A percentile compares a stretch with the other conserved stretches of the same genome.
phyloP scores from a whole-genome alignment of 1,140 invertebrate genomes.

The Nautilus pompilius region DNA sequence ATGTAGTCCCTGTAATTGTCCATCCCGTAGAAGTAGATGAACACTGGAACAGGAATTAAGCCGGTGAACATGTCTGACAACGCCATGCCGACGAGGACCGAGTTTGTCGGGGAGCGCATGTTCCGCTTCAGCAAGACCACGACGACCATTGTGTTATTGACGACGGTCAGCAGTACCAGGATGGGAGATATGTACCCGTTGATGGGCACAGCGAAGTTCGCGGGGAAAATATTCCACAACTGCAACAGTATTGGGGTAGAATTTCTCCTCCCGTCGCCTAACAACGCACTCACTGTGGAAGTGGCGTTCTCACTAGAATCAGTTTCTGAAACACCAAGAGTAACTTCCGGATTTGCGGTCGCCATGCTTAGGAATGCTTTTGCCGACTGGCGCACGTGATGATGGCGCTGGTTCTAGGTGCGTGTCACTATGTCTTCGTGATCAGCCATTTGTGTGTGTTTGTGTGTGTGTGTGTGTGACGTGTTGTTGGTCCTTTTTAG shows the following conservation, averaged over 20 bases:
- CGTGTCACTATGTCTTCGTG: too few species aligned
- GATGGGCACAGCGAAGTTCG: conserved; percentile 35
- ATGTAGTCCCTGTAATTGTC: conserved; percentile 69
- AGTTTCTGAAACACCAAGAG: too few species aligned
- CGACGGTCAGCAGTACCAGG: conserved; percentile 80
- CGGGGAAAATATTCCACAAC: conserved; percentile 9
- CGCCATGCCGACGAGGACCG: conserved; percentile 77
- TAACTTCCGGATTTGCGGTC: too few species aligned
- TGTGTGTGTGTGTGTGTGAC: too few species aligned
- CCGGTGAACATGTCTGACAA: conserved; percentile 90
- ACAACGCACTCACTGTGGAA: too few species aligned
- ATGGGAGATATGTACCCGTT: conserved; percentile 73
- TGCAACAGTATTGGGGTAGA: neutral
- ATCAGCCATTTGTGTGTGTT: too few species aligned
- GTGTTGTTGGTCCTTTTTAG: too few species aligned
- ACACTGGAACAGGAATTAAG: conserved; percentile 79
- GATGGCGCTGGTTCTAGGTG: too few species aligned
- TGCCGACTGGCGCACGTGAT: too few species aligned
- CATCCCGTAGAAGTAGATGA: conserved; percentile 87
- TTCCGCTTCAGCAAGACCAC: conserved; percentile 67
- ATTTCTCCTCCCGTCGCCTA: neutral
- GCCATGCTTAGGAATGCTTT: too few species aligned
- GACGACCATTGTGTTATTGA: conserved; percentile 83
- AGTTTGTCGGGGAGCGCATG: conserved; percentile 69
- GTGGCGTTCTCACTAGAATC: too few species aligned